Base-by-base conservation (phyloP, 1,140 invertebrate species). In the Ectropis grisescens region DNA sequence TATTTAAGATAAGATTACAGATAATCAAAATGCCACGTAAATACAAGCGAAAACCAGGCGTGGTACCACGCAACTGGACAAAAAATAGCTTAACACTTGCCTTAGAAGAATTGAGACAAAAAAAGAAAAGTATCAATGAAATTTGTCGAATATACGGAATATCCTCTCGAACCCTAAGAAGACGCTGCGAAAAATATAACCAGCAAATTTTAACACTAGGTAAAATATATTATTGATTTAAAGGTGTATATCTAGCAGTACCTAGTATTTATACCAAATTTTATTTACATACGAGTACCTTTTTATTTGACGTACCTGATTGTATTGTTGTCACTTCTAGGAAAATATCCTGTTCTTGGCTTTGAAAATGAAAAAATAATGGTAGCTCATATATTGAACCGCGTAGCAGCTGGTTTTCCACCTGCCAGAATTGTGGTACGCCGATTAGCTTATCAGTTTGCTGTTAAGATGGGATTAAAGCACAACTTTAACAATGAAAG, bases 21-120 rank as follows among this genome's bases (percentile, higher is more conserved):
- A 19, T 19, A 19, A 19, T 3, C 16, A 19, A 44, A 87, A 90
- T 67, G 88, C 89, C 16, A 48, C 46, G 47, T 87, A 90, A 85
- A 86, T 89, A 71, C 60, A 58, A 47, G 12, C 44, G 47, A 41
- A 54, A 57, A 37, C 30, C 33, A 40, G 48, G 41, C 33, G 45
- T 33, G 38, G 22, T 34, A 16, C 46, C 58, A 24, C 43, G 44
- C 38, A 14, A 29, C 41, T 57, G 53, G 46, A 44, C 49, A 39
- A 42, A 53, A 47, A 40, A 58, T 35, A 39, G 29, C 13, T 41
- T 58, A 35, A 28, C n/a, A 42, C 35, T 40, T 37, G 55, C 43
- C 1, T 48, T 54, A n/a, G 38, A 50, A 54, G 47, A 58, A 35
- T 15, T 54, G 13, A 23, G 41, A 8, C 35, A 38, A 46, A 42